Conservation (phyloP, 2,113 vertebrate genomes). For the Onychostruthus taczanowskii region DNA sequence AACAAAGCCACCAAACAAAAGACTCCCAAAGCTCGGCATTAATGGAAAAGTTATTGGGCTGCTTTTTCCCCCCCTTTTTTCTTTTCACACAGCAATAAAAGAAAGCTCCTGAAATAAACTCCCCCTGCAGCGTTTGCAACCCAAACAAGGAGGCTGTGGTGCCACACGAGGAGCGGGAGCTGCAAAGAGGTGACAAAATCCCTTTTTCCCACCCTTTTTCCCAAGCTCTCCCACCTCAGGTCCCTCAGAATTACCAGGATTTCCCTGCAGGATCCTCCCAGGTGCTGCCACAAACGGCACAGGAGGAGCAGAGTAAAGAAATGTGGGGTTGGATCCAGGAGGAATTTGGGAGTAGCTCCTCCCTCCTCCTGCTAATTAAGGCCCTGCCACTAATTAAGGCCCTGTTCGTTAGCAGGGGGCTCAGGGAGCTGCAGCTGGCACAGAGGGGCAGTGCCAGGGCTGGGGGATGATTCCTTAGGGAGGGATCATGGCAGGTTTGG, state of each 20-base stretch:
- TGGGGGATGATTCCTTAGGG: not conserved
- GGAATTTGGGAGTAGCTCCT: not conserved
- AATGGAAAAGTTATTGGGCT: not conserved
- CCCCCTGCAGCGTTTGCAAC: not conserved
- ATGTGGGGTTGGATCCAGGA: not conserved
- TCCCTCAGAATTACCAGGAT: not conserved
- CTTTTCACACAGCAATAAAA: not conserved
- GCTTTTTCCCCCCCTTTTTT: accelerated
- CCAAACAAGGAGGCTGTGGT: not conserved
- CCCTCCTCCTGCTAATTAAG: not conserved
- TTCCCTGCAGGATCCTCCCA: accelerated
- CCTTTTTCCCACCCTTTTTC: not conserved
- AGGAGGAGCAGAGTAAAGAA: not conserved
- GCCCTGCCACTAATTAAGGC: not conserved
- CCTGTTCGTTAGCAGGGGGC: not conserved
- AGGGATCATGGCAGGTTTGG: not conserved
- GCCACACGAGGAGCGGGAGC: not conserved
- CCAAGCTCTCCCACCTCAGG: not conserved
- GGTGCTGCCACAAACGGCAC: not conserved
- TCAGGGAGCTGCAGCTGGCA: not conserved
- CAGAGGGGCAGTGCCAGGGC: not conserved
- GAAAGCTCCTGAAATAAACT: not conserved
- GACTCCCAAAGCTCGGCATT: not conserved
- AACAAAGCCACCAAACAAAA: conserved; percentile 1
- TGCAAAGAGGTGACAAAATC: not conserved